Evolutionary conservation across 2,113 vertebrate species (phyloP).

Genomic region (Mystacornis crossleyi): DNA sequence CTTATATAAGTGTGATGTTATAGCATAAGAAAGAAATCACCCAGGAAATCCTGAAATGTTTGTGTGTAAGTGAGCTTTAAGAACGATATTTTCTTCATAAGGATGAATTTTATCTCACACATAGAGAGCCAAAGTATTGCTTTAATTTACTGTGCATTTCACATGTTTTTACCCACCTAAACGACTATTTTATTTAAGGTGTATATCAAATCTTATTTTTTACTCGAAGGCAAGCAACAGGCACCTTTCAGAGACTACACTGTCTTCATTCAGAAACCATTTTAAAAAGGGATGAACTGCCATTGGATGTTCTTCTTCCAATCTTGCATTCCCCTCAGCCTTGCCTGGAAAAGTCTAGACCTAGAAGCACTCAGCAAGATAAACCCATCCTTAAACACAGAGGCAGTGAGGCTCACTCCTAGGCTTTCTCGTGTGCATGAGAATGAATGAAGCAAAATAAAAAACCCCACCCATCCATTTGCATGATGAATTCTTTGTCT

Average conservation of each 20-base stretch:
- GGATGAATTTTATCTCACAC: neutral
- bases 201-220: neutral
- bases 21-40: neutral
- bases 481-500: neutral
- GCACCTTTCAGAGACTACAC: neutral
- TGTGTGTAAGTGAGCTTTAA: neutral
- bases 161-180: neutral
- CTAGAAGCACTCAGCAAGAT: neutral
- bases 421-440: rapidly evolving
- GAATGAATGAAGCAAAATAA: neutral
- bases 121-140: neutral
- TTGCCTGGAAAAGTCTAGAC: rapidly evolving
- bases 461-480: neutral
- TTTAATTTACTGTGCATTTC: neutral
- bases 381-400: neutral
- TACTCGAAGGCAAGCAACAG: rapidly evolving
- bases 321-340: neutral
- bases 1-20: neutral
- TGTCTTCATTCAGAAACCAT: neutral
- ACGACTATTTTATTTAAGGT: neutral
- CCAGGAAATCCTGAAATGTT: neutral
- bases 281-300: neutral
- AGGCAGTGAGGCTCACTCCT: neutral
- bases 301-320: neutral
- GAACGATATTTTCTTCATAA: neutral